Conservation (phyloP, 1,140 invertebrate species). For the Hetaerina americana region DNA sequence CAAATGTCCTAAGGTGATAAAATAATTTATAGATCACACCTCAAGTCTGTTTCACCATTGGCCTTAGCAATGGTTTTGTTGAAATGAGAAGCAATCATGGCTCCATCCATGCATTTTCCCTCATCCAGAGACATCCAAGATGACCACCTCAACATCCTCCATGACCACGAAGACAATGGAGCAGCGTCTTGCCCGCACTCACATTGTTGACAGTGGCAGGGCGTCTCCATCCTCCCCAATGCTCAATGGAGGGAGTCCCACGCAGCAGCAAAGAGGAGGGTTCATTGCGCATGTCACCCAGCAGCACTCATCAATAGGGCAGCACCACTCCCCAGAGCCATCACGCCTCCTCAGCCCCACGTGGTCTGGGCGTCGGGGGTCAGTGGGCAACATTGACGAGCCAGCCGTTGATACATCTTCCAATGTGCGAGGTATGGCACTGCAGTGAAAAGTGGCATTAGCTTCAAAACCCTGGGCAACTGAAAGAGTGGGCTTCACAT, state of each 20-base stretch:
- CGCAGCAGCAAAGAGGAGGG: neutral
- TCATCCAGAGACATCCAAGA: neutral
- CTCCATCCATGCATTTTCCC: too few relatives aligned
- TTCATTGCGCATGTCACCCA: neutral
- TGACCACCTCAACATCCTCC: neutral
- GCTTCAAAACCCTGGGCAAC: too few relatives aligned
- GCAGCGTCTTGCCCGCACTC: neutral
- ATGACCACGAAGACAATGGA: neutral
- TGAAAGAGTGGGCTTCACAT: too few relatives aligned
- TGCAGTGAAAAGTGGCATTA: too few relatives aligned
- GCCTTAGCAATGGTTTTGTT: too few relatives aligned
- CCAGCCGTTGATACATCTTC: constrained; percentile 35
- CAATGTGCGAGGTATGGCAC: constrained; percentile 36
- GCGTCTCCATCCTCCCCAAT: too few relatives aligned
- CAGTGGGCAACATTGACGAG: constrained; percentile 19
- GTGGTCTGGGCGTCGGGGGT: constrained; percentile 21
- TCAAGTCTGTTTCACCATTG: too few relatives aligned
- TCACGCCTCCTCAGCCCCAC: too few relatives aligned
- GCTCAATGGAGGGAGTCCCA: neutral
- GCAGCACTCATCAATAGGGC: neutral
- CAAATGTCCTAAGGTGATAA: too few relatives aligned
- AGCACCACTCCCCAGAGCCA: too few relatives aligned
- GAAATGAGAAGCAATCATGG: too few relatives aligned
- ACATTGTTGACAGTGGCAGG: neutral
- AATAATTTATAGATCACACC: too few relatives aligned